Conservation (phyloP, 2,113 vertebrate genomes). For the Cygnus buccinator region DNA sequence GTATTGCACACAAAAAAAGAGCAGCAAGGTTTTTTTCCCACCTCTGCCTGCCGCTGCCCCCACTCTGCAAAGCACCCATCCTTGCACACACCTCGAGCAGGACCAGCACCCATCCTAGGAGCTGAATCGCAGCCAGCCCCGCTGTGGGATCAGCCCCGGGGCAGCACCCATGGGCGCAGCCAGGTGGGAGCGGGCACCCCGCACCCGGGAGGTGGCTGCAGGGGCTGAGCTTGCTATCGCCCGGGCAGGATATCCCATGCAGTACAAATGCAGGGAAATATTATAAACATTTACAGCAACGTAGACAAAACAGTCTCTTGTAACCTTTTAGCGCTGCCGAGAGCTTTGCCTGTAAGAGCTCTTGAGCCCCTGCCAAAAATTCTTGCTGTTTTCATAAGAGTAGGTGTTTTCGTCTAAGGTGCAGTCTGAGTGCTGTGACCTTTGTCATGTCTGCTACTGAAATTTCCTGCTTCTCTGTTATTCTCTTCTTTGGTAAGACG, state of each 20-base stretch:
- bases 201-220: fast-evolving
- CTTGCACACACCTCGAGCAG: neutral
- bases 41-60: neutral
- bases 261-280: conserved; percentile 19
- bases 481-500: conserved; percentile 78
- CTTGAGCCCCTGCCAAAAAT: conserved; percentile 69
- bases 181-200: neutral
- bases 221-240: neutral
- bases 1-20: neutral
- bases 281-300: conserved; percentile 68
- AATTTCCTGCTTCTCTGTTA: conserved; percentile 83
- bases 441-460: conserved; percentile 81
- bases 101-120: neutral
- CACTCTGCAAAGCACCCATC: neutral
- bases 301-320: conserved; percentile 81
- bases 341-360: conserved; percentile 69
- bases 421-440: conserved; percentile 72
- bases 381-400: conserved; percentile 69
- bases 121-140: neutral
- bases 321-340: conserved; percentile 52
- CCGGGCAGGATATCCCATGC: conserved; percentile 16
- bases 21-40: neutral
- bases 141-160: fast-evolving
- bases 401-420: conserved; percentile 78
- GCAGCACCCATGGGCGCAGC: neutral